Base-by-base conservation (phyloP, 2,888 invertebrate species). In the Lysandra bellargus region DNA sequence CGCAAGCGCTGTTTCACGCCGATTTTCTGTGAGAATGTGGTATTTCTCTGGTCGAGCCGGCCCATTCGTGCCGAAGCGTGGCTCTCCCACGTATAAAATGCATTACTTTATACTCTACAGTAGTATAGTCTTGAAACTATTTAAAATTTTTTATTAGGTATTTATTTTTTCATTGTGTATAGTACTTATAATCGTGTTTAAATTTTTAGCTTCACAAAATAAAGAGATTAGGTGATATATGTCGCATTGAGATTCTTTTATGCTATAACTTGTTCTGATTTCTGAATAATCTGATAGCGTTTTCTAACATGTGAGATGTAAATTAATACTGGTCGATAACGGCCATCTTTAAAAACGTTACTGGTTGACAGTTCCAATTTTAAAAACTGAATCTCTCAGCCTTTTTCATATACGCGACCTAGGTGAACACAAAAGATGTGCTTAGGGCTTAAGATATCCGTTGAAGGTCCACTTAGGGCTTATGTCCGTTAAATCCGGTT, bases 401-500 rank as follows among this genome's bases (percentile, higher is more conserved):
- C 14, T 69, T 69, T 69, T 0, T 5, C 5, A 37, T 4, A 37
- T 69, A 69, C 3, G 14, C 14, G 69, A 64, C 64, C 64, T 64
- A 61, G 61, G 33, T 12, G 14, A 37, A 69, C 33, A 69, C 69
- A 69, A 69, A 64, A 78, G 49, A 78, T 33, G 4, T 23, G 49
- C 14, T 78, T 78, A 72, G 78, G 69, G 78, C 72, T 53, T 49
- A 33, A 69, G 49, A 78, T 53, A 49, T 44, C 40, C 74, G 44
- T 44, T 74, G 44, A 53, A 33, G 49, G 76, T 76, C 80, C 78
- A 82, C 84, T 84, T 86, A 84, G 83, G 80, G 83, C 82, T 83
- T 84, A 83, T 82, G 86, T 82, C 86, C 84, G 86, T 83, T 83
- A 81, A 57, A 57, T 57, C 83, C 80, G 80, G 81, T 81, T 83